Conservation (phyloP, 2,888 invertebrate genomes). For the Magallana nippona region DNA sequence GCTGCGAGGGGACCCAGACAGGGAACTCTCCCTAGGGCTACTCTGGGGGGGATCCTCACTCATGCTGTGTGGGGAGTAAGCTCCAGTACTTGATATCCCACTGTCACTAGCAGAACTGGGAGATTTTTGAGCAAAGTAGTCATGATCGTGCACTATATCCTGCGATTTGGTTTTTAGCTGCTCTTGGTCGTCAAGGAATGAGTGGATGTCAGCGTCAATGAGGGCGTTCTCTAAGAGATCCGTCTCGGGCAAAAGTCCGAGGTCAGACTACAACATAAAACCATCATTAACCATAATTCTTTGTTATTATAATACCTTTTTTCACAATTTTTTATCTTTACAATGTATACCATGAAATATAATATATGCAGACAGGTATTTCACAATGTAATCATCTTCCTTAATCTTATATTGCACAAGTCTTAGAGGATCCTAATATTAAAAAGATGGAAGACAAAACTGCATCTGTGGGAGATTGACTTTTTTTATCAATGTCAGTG, state of each 20-base stretch:
- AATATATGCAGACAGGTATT: too few relatives aligned
- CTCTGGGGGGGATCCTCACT: slow-evolving; percentile 52
- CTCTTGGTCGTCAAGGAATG: slow-evolving; percentile 22
- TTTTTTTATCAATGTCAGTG: not conserved
- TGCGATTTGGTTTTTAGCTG: slow-evolving; percentile 23
- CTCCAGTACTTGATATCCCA: slow-evolving; percentile 64
- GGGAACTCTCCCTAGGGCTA: slow-evolving; percentile 51
- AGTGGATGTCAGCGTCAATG: slow-evolving; percentile 44
- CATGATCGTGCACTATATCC: slow-evolving; percentile 61
- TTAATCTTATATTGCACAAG: too few relatives aligned
- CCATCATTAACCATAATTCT: not conserved
- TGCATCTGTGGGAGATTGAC: too few relatives aligned
- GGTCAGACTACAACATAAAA: slow-evolving; percentile 57
- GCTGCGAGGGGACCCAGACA: slow-evolving; percentile 60
- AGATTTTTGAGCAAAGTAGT: slow-evolving; percentile 69
- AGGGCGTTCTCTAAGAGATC: slow-evolving; percentile 54
- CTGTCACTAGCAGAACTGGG: slow-evolving; percentile 72
- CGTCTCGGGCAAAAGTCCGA: slow-evolving; percentile 58
- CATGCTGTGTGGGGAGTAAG: slow-evolving; percentile 57
- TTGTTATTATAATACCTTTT: too few relatives aligned
- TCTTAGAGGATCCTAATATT: too few relatives aligned
- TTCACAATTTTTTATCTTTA: too few relatives aligned
- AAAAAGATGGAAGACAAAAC: too few relatives aligned
- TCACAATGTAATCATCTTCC: too few relatives aligned
- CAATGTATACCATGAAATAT: too few relatives aligned